phyloP scores from a whole-genome alignment of 2,797 vertebrate species.

The Emys orbicularis region DNA sequence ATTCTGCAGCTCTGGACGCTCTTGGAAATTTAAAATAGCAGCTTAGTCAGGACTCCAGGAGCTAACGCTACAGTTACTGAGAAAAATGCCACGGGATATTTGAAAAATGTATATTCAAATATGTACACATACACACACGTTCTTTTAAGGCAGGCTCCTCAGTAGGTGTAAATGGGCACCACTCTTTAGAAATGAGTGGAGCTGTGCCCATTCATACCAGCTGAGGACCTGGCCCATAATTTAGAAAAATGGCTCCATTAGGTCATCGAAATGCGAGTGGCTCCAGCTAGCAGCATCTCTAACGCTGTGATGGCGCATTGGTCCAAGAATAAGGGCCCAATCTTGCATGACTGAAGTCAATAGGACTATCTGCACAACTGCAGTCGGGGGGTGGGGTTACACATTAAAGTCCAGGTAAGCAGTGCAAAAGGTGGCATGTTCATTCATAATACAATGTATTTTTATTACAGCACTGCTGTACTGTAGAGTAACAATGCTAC shows the following conservation, averaged over 20 bases:
- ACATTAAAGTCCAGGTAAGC: background rate
- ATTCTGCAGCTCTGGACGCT: background rate
- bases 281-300: background rate
- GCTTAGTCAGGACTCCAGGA: background rate
- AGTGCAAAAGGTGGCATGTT: background rate
- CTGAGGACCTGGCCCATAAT: background rate
- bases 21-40: background rate
- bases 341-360: background rate
- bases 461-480: background rate
- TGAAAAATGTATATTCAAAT: background rate
- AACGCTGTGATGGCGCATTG: accelerated
- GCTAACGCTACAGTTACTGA: background rate
- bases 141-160: background rate
- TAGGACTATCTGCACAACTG: background rate
- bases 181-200: background rate
- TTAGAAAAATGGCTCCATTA: background rate
- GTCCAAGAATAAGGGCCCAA: background rate
- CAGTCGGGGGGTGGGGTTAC: background rate
- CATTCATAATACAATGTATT: background rate
- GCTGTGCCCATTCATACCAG: background rate
- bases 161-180: background rate
- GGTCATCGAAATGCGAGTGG: accelerated
- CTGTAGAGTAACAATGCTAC: background rate
- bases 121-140: background rate
- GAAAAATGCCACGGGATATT: accelerated